A percentile compares a stretch with the other conserved stretches of the same genome.
Conservation (phyloP, 2,113 vertebrate genomes). For the Colistium nudipinnis region DNA sequence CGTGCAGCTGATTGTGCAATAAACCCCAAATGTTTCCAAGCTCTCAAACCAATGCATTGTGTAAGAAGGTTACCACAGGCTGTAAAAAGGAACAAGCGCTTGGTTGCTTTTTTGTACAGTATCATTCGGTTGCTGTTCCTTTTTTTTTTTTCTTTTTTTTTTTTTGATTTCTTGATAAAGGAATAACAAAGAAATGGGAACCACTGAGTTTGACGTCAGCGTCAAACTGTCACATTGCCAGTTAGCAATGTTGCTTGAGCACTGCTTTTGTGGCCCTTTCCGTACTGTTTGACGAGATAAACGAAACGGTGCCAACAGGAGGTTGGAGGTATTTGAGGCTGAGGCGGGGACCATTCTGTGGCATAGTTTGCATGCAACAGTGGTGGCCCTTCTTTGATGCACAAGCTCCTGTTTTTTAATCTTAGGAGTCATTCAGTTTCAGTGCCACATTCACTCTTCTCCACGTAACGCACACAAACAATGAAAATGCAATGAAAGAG, state of each 20-base stretch:
- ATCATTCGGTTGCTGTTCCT: background rate
- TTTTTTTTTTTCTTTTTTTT: constrained; percentile 12
- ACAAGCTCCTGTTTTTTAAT: background rate
- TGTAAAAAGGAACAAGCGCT: background rate
- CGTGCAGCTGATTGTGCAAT: constrained; percentile 3
- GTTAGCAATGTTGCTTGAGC: background rate
- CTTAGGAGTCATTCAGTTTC: background rate
- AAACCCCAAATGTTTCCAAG: constrained; percentile 15
- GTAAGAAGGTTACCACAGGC: constrained; percentile 17
- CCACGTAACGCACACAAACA: too few species aligned
- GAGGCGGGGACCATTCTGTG: background rate
- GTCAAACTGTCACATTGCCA: background rate
- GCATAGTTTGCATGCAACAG: background rate
- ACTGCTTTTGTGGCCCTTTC: background rate
- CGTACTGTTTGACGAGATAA: background rate
- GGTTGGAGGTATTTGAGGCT: background rate
- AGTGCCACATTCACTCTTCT: background rate
- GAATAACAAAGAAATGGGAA: background rate
- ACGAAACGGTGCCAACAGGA: background rate
- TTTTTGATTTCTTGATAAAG: too few species aligned
- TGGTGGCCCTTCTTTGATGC: background rate
- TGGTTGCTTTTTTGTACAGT: background rate
- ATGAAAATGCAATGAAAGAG: too few species aligned
- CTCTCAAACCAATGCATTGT: background rate
- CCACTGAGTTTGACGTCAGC: background rate